Base-by-base conservation (phyloP, 2,888 invertebrate genomes). In the Suillia variegata region DNA sequence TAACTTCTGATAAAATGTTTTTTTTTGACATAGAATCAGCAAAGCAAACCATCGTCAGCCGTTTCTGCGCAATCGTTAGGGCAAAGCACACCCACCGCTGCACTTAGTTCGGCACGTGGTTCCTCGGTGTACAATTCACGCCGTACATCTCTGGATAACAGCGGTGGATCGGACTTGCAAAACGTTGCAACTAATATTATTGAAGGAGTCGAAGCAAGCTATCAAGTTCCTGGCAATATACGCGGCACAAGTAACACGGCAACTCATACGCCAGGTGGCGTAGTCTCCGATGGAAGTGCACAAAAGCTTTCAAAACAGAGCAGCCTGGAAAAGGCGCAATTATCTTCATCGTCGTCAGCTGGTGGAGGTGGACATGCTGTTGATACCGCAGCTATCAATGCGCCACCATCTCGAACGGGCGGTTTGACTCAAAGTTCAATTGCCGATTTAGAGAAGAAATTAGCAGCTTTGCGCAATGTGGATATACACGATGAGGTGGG, bases 391-490 rank as follows among this genome's bases (percentile, higher is more conserved):
- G 34, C 57, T 10, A 15, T 49, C 34, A 60, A 73, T 49, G n/a
- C n/a, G n/a, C n/a, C n/a, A n/a, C n/a, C n/a, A n/a, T n/a, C n/a
- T n/a, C 73, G 62, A 17, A 38, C 26, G 13, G 26, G 42, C 52
- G 56, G 54, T 20, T 63, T 71, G 21, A 67, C 65, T 80, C 70
- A 74, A 58, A 78, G 64, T 53, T 78, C 79, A 1, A 68, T 87
- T 54, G 85, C 85, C 1, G 86, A 87, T 75, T 76, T 87, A 8
- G 86, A 87, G 65, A 85, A 86, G 57, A 87, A 87, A 67, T 76
- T 87, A 56, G 83, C 84, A 2, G 84, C 85, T 61, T 69, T 87
- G 58, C 85, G 87, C 56, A 74, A 70, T 63, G 59, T 66, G 8
- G 79, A 78, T 47, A 72, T 71, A 45, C 18, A 69, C 31, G 78